Conservation (phyloP, 2,888 invertebrate species). For the Ditylenchus weischeri region DNA sequence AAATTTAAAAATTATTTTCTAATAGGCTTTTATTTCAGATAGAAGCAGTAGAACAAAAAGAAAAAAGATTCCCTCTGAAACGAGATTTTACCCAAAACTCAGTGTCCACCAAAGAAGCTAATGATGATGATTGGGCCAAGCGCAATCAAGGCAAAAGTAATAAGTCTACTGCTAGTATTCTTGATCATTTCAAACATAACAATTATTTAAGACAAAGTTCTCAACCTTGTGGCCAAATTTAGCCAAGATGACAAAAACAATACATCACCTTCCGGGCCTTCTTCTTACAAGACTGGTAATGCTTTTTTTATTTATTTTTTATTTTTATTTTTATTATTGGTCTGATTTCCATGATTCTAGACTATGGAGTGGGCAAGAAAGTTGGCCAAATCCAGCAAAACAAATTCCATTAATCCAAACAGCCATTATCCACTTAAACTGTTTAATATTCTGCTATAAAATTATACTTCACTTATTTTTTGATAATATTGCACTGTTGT, state of each 20-base stretch:
- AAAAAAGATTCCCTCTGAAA: slow-evolving; percentile 15
- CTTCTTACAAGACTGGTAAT: slow-evolving; percentile 13
- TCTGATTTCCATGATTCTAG: slow-evolving; percentile 12
- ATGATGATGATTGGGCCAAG: slow-evolving; percentile 19
- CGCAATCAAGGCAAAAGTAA: slow-evolving; percentile 16
- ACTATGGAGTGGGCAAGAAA: slow-evolving; percentile 23
- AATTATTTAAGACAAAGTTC: slow-evolving; percentile 21
- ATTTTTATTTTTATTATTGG: too few species aligned
- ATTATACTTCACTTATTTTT: too few species aligned
- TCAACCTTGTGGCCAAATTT: slow-evolving; percentile 22
- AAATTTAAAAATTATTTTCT: too few species aligned
- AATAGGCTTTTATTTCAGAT: neutral
- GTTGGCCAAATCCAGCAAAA: slow-evolving; percentile 23
- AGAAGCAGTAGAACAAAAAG: neutral
- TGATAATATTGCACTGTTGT: too few species aligned
- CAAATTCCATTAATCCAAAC: slow-evolving; percentile 18
- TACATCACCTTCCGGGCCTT: neutral
- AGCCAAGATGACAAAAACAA: neutral
- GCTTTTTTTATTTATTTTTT: too few species aligned
- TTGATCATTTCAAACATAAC: neutral
- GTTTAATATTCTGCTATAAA: too few species aligned
- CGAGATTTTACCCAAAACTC: slow-evolving; percentile 26
- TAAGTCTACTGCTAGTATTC: neutral
- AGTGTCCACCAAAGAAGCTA: slow-evolving; percentile 1
- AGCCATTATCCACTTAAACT: too few species aligned